Percentiles rank a stretch among this genome's conserved stretches.
phyloP scores from a whole-genome alignment of 2,797 vertebrate genomes.

The Rhynchonycteris naso region DNA sequence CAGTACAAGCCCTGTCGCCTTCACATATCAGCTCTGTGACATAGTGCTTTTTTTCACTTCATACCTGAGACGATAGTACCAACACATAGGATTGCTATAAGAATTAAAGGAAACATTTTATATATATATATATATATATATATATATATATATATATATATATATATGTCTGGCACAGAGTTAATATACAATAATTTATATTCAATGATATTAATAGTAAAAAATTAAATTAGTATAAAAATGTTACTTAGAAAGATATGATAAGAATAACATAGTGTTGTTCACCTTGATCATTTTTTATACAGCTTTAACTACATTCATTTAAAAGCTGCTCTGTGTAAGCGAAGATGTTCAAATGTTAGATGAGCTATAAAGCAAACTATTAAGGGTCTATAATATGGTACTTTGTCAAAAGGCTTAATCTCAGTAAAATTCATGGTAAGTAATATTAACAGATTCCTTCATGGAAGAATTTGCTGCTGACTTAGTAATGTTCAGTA shows the following conservation, averaged over 20 bases:
- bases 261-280: not conserved
- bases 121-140: no score
- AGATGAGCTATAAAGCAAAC: slow-evolving; percentile 53
- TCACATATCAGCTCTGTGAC: not conserved
- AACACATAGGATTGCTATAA: not conserved
- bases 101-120: not conserved
- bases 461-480: not conserved
- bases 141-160: no score
- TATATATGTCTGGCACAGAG: not conserved
- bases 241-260: not conserved
- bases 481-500: not conserved
- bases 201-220: not conserved
- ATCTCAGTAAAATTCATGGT: slow-evolving; percentile 45
- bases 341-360: slow-evolving; percentile 40
- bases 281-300: slow-evolving; percentile 14
- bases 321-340: slow-evolving; percentile 31
- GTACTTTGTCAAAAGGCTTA: slow-evolving; percentile 67
- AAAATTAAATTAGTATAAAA: not conserved
- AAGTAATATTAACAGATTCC: slow-evolving; percentile 36
- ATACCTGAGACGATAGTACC: not conserved
- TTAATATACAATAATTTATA: not conserved
- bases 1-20: not conserved
- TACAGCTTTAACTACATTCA: not conserved
- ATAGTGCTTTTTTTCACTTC: not conserved
- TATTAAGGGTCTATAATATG: slow-evolving; percentile 55